Conservation (phyloP, 2,888 invertebrate genomes). For the Coleophora deauratella region DNA sequence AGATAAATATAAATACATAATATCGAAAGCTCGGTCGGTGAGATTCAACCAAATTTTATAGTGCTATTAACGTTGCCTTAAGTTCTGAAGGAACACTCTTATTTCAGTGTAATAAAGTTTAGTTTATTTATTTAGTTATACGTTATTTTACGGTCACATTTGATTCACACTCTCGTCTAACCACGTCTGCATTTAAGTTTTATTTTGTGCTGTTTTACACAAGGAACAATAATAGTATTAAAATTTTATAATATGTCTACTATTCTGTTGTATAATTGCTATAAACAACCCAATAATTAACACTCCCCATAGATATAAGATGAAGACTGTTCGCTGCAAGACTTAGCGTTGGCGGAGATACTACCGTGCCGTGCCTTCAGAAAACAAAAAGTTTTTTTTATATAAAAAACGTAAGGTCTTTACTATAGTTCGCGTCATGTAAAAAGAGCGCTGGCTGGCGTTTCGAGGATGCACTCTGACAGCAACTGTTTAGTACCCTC, state of each 20-base stretch:
- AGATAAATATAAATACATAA: neutral
- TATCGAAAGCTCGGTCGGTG: slow-evolving; percentile 1
- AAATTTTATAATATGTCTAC: slow-evolving; percentile 26
- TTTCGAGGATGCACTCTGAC: no score
- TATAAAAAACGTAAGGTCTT: no score
- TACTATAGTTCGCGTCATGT: no score
- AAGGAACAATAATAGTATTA: no score
- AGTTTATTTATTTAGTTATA: slow-evolving; percentile 21
- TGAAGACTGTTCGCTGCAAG: no score
- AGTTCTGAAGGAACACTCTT: slow-evolving; percentile 14
- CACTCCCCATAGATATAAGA: no score
- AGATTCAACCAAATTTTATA: slow-evolving; percentile 28
- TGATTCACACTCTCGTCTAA: slow-evolving; percentile 37
- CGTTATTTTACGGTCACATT: slow-evolving; percentile 27
- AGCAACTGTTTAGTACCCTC: no score
- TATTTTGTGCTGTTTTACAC: slow-evolving; percentile 10
- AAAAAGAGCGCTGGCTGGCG: no score
- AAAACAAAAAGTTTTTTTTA: no score
- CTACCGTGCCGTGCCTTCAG: no score
- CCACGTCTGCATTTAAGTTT: slow-evolving; percentile 64
- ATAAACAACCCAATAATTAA: no score
- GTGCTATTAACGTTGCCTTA: slow-evolving; percentile 41
- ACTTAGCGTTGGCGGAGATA: no score
- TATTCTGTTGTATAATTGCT: slow-evolving; percentile 28
- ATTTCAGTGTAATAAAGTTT: slow-evolving; percentile 18